Conservation (phyloP, 2,888 invertebrate species). For the Anthophora plumipes region DNA sequence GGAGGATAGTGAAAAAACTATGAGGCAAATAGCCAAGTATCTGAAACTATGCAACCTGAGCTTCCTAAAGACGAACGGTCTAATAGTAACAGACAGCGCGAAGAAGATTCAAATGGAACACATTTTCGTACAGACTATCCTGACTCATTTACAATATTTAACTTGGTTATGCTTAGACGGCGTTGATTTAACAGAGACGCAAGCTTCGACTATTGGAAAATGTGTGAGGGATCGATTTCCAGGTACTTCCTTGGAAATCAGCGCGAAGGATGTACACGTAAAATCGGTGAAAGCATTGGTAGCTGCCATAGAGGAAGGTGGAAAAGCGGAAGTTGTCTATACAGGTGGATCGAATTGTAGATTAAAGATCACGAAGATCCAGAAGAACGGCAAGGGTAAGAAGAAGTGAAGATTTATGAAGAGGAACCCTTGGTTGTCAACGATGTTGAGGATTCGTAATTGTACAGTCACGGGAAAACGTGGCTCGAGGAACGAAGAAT, state of each 20-base stretch:
- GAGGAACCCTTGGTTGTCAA: slow-evolving; percentile 13
- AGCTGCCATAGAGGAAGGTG: slow-evolving; percentile 81
- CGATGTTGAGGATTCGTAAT: slow-evolving; percentile 29
- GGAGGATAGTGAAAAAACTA: slow-evolving; percentile 82
- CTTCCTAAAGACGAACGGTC: slow-evolving; percentile 81
- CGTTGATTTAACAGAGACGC: slow-evolving; percentile 79
- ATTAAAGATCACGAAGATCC: slow-evolving; percentile 78
- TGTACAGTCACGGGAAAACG: slow-evolving; percentile 8
- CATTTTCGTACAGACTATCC: slow-evolving; percentile 80
- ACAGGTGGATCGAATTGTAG: slow-evolving; percentile 81
- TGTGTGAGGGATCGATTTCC: slow-evolving; percentile 82
- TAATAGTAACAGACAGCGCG: slow-evolving; percentile 81
- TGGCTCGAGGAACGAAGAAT: background rate
- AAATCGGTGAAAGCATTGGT: slow-evolving; percentile 82
- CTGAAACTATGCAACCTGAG: slow-evolving; percentile 82
- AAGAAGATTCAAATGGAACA: slow-evolving; percentile 83
- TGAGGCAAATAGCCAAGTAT: slow-evolving; percentile 81
- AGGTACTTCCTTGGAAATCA: slow-evolving; percentile 81
- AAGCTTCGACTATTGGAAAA: slow-evolving; percentile 81
- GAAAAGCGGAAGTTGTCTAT: slow-evolving; percentile 81
- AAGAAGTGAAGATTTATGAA: slow-evolving; percentile 72
- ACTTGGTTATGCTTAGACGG: slow-evolving; percentile 83
- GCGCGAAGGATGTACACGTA: slow-evolving; percentile 82
- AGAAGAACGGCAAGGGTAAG: slow-evolving; percentile 76
- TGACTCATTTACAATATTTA: slow-evolving; percentile 80